Base-by-base conservation (phyloP, 1,140 invertebrate species). In the Brachionus paranguensis region DNA sequence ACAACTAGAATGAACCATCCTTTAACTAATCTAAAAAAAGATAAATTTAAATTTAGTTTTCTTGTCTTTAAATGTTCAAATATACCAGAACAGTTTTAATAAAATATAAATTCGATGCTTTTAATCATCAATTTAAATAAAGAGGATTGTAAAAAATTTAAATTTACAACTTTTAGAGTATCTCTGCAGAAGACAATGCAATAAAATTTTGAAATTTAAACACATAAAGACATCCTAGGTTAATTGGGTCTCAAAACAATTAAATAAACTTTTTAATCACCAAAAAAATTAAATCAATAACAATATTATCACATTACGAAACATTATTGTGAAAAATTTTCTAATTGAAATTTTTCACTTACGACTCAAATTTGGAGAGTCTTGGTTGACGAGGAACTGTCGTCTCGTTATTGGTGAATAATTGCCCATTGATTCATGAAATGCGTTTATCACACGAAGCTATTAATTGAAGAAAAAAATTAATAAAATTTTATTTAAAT, bases 381-480 rank as follows among this genome's bases (percentile, higher is more conserved):
- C 78, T 64, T 81, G 78, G 50, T 37, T 81, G 17, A 55, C 24
- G 3, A 81, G 24, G 55, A 81, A 81, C n/a, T 81, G 78, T 37
- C 78, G 47, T 81, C 50, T 81, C n/a, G 78, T 24, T 20, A 68
- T 68, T 47, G 78, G 78, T 60, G 78, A 81, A 60, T 64, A 81
- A 68, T 60, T 68, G 24, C 37, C 78, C 78, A 81, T 81, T 24
- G 78, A 60, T 68, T 81, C 78, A 68, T 81, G 78, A 68, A 81
- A 81, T 68, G 78, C 78, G 37, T 81, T 81, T 81, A 81, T 81
- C 53, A 81, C 78, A 29, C 78, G 78, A 60, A 81, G 50, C 78
- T 79, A 43, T 33, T 37, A 17, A 79, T 17, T 24, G n/a, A n/a
- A 78, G 5, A 79, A 60, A 81, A 64, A 81, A 81, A 37, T 60